Percentiles rank a stretch among this genome's conserved stretches.
Evolutionary conservation across 2,113 vertebrate genomes (phyloP).

Genomic region (Dasypus novemcinctus): DNA sequence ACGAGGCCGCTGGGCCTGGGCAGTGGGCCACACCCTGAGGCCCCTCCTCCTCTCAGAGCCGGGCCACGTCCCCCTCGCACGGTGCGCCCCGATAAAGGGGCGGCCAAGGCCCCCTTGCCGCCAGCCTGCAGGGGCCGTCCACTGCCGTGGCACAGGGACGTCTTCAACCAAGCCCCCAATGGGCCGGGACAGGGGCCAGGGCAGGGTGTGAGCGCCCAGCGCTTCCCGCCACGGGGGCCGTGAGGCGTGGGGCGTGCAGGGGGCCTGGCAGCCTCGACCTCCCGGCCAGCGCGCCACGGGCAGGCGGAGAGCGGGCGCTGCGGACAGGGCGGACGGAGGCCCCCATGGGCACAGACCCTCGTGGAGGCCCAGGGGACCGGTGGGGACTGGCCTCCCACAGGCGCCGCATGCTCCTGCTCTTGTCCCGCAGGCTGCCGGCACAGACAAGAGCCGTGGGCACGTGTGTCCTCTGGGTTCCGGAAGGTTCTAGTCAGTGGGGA

Average conservation of each 20-base stretch:
- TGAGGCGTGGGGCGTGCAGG: accelerated
- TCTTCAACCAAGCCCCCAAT: accelerated
- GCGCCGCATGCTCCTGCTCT: too few species aligned
- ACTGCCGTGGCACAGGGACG: not conserved
- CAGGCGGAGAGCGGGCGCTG: too few species aligned
- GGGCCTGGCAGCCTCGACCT: not conserved
- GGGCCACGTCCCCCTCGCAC: not conserved
- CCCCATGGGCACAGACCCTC: accelerated
- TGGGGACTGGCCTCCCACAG: accelerated
- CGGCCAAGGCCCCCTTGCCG: accelerated
- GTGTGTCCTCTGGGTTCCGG: not conserved
- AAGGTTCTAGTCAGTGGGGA: not conserved
- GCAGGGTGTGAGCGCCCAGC: accelerated
- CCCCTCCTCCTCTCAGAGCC: not conserved
- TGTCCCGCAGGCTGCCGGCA: not conserved
- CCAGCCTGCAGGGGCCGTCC: too few species aligned
- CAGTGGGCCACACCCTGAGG: too few species aligned
- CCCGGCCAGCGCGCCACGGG: not conserved
- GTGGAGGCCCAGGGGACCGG: too few species aligned
- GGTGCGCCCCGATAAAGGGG: accelerated
- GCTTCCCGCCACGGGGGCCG: too few species aligned
- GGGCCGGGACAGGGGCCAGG: accelerated
- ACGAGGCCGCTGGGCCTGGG: too few species aligned
- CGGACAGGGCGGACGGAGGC: not conserved
- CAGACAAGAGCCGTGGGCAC: accelerated